A percentile compares a stretch with the other conserved stretches of the same genome.
Evolutionary conservation across 2,888 invertebrate species (phyloP).

Genomic region (Ophraella communa): DNA sequence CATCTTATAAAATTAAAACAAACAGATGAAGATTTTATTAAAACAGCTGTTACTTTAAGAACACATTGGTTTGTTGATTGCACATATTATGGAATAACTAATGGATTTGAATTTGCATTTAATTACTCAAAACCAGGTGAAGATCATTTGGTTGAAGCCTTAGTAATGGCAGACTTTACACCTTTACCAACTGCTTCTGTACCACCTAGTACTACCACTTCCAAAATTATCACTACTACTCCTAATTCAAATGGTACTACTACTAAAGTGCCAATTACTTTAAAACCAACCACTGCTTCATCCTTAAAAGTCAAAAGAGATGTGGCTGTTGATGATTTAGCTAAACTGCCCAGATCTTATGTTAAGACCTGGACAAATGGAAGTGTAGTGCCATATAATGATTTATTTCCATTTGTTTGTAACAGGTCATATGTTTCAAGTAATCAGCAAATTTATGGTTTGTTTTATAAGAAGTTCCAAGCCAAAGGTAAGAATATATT

Average conservation of each 20-base stretch:
- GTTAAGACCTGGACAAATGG: slow-evolving; percentile 52
- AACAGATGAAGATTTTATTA: slow-evolving; percentile 68
- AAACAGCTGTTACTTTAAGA: slow-evolving; percentile 63
- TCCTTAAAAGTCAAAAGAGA: slow-evolving; percentile 37
- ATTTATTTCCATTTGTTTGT: slow-evolving; percentile 64
- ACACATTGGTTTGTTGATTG: slow-evolving; percentile 86
- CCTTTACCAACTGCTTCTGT: slow-evolving; percentile 56
- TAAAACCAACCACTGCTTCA: slow-evolving; percentile 22
- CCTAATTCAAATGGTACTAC: slow-evolving; percentile 23
- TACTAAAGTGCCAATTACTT: slow-evolving; percentile 7
- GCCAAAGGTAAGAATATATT: slow-evolving; percentile 68
- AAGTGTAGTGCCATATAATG: slow-evolving; percentile 49
- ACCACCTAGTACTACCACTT: slow-evolving; percentile 49
- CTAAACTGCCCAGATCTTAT: slow-evolving; percentile 10
- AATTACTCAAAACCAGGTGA: slow-evolving; percentile 70
- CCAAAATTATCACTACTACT: slow-evolving; percentile 25
- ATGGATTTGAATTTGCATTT: slow-evolving; percentile 59
- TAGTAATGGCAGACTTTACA: slow-evolving; percentile 74
- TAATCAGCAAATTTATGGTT: slow-evolving; percentile 74
- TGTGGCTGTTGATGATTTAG: slow-evolving; percentile 9
- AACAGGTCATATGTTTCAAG: slow-evolving; percentile 69
- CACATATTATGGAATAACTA: slow-evolving; percentile 69
- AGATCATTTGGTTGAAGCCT: slow-evolving; percentile 70
- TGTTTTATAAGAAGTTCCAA: slow-evolving; percentile 69
- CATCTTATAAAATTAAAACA: slow-evolving; percentile 67